Evolutionary conservation across 2,888 invertebrate species (phyloP), one percentile per base, ranked within the genome.

Genomic region (Pelosia muscerda): DNA sequence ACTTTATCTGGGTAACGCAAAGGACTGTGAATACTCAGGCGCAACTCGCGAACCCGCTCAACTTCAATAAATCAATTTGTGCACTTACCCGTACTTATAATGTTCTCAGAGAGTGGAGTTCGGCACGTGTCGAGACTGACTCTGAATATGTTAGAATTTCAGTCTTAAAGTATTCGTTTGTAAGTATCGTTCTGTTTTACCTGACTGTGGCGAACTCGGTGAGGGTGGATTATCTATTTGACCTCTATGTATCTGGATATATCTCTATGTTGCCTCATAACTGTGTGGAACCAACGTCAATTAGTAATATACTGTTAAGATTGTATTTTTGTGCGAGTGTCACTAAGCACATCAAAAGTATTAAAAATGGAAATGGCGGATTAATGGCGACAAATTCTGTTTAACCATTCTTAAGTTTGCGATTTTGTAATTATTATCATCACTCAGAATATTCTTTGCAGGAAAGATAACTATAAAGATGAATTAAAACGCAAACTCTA

Each of bases 21-120:
- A 92, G 90, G 89, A 90, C 90, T 89, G 90, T 84, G 92, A 92
- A 91, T 93, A 92, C 94, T 94, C 94, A 88, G 88, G 91, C 92
- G 92, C 94, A 93, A 91, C 91, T 91, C 89, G 85, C 82, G 81
- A 87, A 85, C 90, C 89, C 87, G 92, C 91, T 91, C 91, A 94
- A 94, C 94, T 95, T 94, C 92, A 92, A 95, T 95, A 95, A 95
- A 94, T 95, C 94, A 95, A 94, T 94, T 95, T 95, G 92, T 92
- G 91, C 92, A 91, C 90, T 93, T 91, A 92, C 90, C 86, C 91
- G 91, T 92, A 91, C 92, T 92, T 92, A 92, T 91, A 92, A 89
- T 87, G 89, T 86, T 84, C 86, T 84, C 86, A 85, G 82, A 81
- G 84, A 84, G 81, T 80, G 82, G 84, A 86, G 88, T 89, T 89